Conservation (phyloP, 2,888 invertebrate species). For the Hyposoter didymator region DNA sequence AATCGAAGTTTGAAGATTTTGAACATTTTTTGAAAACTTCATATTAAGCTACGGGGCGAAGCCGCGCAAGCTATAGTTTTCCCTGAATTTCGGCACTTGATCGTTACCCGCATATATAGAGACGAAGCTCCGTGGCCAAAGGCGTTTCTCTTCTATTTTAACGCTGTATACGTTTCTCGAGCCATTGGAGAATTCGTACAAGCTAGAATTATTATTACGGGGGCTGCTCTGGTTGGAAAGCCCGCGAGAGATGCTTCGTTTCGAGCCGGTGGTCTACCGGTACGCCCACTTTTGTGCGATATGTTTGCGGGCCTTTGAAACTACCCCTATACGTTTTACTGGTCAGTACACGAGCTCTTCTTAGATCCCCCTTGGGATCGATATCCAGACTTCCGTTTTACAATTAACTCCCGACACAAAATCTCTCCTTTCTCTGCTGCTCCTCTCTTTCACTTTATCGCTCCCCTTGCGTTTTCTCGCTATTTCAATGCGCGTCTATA, state of each 20-base stretch:
- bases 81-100: neutral
- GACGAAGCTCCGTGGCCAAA: neutral
- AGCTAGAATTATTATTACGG: slow-evolving; percentile 62
- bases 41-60: too few relatives aligned
- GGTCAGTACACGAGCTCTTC: slow-evolving; percentile 28
- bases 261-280: slow-evolving; percentile 34
- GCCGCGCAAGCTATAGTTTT: too few relatives aligned
- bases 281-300: slow-evolving; percentile 57
- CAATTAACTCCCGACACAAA: slow-evolving; percentile 74
- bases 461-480: neutral
- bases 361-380: slow-evolving; percentile 69
- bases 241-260: slow-evolving; percentile 44
- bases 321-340: slow-evolving; percentile 23
- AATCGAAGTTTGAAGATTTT: too few relatives aligned
- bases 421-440: slow-evolving; percentile 24
- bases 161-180: slow-evolving; percentile 27
- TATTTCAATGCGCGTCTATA: neutral
- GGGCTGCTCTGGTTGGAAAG: slow-evolving; percentile 29
- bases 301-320: slow-evolving; percentile 38
- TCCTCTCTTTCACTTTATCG: neutral
- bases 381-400: slow-evolving; percentile 77
- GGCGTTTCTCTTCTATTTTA: slow-evolving; percentile 17
- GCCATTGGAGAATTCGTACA: slow-evolving; percentile 4
- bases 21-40: too few relatives aligned
- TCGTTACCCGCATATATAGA: neutral